Percentiles rank a stretch among this genome's conserved stretches.
Conservation (phyloP, 2,113 vertebrate genomes). For the Tetrax tetrax region DNA sequence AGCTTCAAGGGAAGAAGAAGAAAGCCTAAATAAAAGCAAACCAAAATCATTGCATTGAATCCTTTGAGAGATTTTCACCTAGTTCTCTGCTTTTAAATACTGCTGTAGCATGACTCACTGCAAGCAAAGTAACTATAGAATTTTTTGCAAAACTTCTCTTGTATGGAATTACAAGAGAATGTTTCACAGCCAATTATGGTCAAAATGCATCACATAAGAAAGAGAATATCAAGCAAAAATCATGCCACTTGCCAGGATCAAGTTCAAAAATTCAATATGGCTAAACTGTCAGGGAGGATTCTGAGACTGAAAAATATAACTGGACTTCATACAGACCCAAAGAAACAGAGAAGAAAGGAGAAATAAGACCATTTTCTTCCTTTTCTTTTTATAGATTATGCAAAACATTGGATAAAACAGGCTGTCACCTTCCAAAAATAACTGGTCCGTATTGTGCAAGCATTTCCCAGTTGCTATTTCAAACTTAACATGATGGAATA, state of each 20-base stretch:
- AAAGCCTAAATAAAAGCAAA: slow-evolving; percentile 29
- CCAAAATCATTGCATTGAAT: background rate
- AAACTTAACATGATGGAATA: background rate
- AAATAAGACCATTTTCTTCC: background rate
- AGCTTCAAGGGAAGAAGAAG: background rate
- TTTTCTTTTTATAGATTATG: background rate
- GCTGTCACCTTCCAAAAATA: background rate
- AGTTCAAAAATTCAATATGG: background rate
- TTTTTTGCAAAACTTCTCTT: background rate
- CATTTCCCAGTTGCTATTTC: background rate
- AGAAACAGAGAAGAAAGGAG: background rate
- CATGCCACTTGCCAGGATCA: background rate
- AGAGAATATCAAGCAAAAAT: background rate
- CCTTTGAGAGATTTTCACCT: background rate
- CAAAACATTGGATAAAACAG: background rate
- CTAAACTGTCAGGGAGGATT: background rate
- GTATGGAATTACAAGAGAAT: background rate
- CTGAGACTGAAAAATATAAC: background rate
- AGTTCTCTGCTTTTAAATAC: background rate
- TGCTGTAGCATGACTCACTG: background rate
- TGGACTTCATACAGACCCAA: background rate
- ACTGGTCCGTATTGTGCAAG: background rate
- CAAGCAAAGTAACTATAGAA: background rate
- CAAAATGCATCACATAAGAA: background rate
- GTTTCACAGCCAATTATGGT: background rate